Evolutionary conservation across 2,113 vertebrate species (phyloP).

Genomic region (Trogon surrucura): DNA sequence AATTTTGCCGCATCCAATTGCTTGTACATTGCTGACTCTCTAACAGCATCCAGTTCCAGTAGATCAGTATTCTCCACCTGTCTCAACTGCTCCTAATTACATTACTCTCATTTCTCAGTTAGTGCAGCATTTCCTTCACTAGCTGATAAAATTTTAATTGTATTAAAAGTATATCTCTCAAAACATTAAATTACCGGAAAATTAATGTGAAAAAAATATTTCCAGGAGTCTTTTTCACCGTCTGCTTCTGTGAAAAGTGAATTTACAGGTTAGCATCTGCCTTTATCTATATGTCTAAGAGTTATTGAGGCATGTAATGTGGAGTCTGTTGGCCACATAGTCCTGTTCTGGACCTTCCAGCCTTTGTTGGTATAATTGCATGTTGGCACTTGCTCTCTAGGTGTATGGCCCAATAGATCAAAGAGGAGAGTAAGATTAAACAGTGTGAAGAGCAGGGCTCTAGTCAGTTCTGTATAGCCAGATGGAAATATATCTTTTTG

Average conservation of each 20-base stretch:
- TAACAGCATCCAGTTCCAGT: background rate
- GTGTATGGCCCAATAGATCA: background rate
- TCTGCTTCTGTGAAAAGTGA: background rate
- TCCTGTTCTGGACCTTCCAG: background rate
- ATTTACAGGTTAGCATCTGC: fast-evolving
- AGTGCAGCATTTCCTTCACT: background rate
- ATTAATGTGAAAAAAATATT: background rate
- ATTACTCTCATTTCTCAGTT: background rate
- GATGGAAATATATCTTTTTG: background rate
- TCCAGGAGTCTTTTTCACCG: background rate
- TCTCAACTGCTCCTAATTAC: background rate
- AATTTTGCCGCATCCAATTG: background rate
- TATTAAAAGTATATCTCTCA: background rate
- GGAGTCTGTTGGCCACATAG: background rate
- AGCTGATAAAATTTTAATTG: background rate
- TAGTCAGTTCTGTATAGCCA: background rate
- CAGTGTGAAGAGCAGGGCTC: background rate
- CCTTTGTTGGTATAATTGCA: background rate
- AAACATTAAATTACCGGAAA: background rate
- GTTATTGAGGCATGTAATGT: background rate
- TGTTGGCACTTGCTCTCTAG: background rate
- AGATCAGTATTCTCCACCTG: background rate
- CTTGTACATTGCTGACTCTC: background rate
- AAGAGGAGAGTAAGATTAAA: background rate
- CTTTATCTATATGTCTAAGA: background rate